phyloP scores from a whole-genome alignment of 2,797 vertebrate species.

The Helarctos malayanus region DNA sequence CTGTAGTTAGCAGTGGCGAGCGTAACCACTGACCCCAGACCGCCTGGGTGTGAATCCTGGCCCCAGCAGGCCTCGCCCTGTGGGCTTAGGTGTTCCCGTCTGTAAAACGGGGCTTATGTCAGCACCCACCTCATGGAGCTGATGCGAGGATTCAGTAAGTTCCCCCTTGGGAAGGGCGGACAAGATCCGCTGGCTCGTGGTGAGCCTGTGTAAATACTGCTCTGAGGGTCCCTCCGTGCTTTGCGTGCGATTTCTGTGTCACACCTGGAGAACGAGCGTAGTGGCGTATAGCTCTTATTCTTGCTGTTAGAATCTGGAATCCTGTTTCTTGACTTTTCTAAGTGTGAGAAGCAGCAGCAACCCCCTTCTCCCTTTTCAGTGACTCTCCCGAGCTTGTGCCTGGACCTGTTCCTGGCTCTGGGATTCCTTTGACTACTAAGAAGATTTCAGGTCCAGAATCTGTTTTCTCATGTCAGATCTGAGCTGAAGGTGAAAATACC shows the following conservation, averaged over 20 bases:
- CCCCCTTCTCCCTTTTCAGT: neutral
- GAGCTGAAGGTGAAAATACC: neutral
- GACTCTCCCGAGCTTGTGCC: slow-evolving; percentile 5
- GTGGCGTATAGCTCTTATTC: neutral
- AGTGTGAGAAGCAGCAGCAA: neutral
- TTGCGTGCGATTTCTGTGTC: neutral
- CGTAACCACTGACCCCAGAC: neutral
- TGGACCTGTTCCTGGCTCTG: neutral
- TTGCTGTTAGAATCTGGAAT: neutral
- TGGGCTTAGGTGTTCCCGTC: neutral
- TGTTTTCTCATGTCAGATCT: neutral
- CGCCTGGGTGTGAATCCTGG: neutral
- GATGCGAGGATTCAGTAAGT: neutral
- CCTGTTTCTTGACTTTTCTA: neutral
- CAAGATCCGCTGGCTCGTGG: neutral
- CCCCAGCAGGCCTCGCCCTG: neutral
- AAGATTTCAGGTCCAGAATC: slow-evolving; percentile 36
- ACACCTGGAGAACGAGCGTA: neutral
- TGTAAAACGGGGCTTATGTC: neutral
- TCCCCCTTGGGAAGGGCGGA: neutral
- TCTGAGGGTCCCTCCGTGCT: neutral
- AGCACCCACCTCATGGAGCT: neutral
- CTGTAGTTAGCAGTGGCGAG: no score
- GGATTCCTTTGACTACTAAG: neutral
- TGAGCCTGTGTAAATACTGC: neutral